Conservation (phyloP, 2,113 vertebrate species). For the Tonatia bakeri region DNA sequence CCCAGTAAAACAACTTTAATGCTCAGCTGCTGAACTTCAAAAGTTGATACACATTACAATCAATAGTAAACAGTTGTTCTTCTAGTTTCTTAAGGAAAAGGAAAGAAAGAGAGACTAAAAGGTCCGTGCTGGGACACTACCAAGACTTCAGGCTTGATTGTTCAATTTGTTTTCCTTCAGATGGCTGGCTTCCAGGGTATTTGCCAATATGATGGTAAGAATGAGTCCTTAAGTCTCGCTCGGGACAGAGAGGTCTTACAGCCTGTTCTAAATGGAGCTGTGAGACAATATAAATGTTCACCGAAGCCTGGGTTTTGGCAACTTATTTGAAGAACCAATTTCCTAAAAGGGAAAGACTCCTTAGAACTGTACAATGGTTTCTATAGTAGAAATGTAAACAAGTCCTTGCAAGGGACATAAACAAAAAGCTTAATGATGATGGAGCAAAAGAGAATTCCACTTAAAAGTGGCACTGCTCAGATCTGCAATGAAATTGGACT, state of each 20-base stretch:
- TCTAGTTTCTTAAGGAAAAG: slow-evolving; percentile 27
- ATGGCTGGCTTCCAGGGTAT: slow-evolving; percentile 12
- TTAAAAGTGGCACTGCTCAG: background rate
- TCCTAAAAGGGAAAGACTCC: background rate
- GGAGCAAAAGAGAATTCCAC: background rate
- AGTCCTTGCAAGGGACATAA: background rate
- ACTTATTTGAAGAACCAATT: slow-evolving; percentile 43
- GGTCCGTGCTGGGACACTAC: background rate
- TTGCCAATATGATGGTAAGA: slow-evolving; percentile 46
- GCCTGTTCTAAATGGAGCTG: slow-evolving; percentile 9
- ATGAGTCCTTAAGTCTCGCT: slow-evolving; percentile 20
- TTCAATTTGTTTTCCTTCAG: slow-evolving; percentile 28
- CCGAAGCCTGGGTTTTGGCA: background rate
- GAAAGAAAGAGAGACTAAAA: background rate
- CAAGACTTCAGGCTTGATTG: background rate
- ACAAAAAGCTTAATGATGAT: background rate
- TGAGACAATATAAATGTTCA: slow-evolving; percentile 28
- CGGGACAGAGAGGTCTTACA: background rate
- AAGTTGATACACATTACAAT: slow-evolving; percentile 51
- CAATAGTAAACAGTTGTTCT: slow-evolving; percentile 32
- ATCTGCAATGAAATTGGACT: background rate
- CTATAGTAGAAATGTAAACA: background rate
- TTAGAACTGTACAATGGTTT: background rate
- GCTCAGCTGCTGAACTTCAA: slow-evolving; percentile 61
- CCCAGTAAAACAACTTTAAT: slow-evolving; percentile 67